Conservation (phyloP, 2,888 invertebrate genomes). For the Acanthosoma haemorrhoidale region DNA sequence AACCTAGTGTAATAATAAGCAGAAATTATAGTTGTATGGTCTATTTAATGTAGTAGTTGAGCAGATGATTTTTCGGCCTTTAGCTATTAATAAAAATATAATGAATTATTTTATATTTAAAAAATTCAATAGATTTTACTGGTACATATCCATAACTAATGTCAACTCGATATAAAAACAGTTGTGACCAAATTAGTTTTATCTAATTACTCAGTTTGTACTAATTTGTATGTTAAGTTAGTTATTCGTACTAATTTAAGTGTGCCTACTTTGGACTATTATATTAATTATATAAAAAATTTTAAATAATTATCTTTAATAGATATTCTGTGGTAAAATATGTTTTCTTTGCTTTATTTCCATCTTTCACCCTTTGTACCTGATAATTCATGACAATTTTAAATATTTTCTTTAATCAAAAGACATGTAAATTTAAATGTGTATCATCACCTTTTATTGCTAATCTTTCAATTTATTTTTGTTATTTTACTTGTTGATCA, state of each 20-base stretch:
- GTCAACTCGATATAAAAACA: neutral
- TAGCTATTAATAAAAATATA: constrained; percentile 14
- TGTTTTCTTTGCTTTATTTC: neutral
- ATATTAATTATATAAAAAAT: neutral
- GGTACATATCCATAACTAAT: constrained; percentile 33
- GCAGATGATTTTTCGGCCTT: constrained; percentile 16
- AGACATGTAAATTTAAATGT: too few species aligned
- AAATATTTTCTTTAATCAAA: neutral
- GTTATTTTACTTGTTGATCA: too few species aligned
- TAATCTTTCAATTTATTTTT: too few species aligned
- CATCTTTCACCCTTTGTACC: neutral
- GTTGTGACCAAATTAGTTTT: constrained; percentile 18
- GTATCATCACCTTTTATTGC: too few species aligned
- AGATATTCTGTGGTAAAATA: neutral
- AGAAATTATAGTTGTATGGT: neutral
- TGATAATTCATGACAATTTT: neutral
- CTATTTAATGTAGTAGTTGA: constrained; percentile 15
- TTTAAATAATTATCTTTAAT: neutral
- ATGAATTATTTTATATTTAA: constrained; percentile 2
- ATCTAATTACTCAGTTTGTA: neutral
- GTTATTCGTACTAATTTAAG: neutral
- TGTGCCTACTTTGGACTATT: neutral
- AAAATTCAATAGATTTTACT: constrained; percentile 31
- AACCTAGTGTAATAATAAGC: neutral
- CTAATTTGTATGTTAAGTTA: neutral